A percentile compares a stretch with the other conserved stretches of the same genome.
Evolutionary conservation across 2,888 invertebrate species (phyloP).

Genomic region (Trichogramma evanescens): DNA sequence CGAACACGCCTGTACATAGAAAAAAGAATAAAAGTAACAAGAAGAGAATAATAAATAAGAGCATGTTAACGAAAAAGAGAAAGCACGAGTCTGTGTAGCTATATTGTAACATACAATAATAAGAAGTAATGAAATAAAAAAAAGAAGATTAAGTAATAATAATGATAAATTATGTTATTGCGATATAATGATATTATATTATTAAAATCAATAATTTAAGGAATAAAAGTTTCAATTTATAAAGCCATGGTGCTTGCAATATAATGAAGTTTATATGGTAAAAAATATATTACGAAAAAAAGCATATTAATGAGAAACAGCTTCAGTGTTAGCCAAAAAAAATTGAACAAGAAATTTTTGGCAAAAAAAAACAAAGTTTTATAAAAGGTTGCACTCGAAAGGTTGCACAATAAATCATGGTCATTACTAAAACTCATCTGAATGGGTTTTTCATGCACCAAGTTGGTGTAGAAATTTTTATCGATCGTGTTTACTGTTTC

Average conservation of each 20-base stretch:
- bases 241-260: slow-evolving; percentile 17
- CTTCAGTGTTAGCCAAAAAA: slow-evolving; percentile 10
- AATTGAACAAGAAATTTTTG: neutral
- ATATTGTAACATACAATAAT: slow-evolving; percentile 34
- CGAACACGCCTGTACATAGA: slow-evolving; percentile 16
- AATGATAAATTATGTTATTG: slow-evolving; percentile 23
- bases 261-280: slow-evolving; percentile 10
- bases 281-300: too few relatives aligned
- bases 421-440: too few relatives aligned
- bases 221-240: slow-evolving; percentile 12
- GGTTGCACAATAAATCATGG: too few relatives aligned
- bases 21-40: neutral
- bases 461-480: too few relatives aligned
- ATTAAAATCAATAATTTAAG: slow-evolving; percentile 1
- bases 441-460: too few relatives aligned
- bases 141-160: neutral
- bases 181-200: slow-evolving; percentile 21
- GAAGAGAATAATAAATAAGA: neutral
- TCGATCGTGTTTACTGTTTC: too few relatives aligned
- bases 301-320: slow-evolving; percentile 6
- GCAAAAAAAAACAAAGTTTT: slow-evolving; percentile 19
- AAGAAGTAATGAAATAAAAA: slow-evolving; percentile 14
- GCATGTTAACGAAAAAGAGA: neutral
- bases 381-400: neutral
- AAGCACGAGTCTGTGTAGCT: slow-evolving; percentile 22